phyloP scores from a whole-genome alignment of 2,888 invertebrate species.

The Gastracanthus pulcherrimus region DNA sequence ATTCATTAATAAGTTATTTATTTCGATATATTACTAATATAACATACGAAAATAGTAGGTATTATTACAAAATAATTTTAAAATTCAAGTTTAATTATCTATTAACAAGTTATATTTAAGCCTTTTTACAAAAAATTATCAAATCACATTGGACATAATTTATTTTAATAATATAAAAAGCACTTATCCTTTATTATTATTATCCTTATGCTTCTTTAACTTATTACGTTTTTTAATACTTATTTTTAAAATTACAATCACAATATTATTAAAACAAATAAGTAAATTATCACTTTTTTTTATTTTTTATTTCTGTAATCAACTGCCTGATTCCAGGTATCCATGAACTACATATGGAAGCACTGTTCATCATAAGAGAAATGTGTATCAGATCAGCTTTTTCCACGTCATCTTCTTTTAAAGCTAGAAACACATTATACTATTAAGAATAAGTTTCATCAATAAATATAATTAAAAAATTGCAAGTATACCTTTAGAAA shows the following conservation, averaged over 20 bases:
- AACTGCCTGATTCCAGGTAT: slow-evolving; percentile 83
- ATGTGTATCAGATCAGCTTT: slow-evolving; percentile 81
- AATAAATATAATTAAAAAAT: not conserved
- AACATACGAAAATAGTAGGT: too few relatives aligned
- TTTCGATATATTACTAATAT: too few relatives aligned
- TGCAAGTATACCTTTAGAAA: slow-evolving; percentile 79
- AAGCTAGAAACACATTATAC: slow-evolving; percentile 76
- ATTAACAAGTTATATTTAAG: not conserved
- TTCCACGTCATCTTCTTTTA: slow-evolving; percentile 77
- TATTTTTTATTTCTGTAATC: slow-evolving; percentile 75
- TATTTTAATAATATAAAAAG: not conserved
- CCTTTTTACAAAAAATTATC: not conserved
- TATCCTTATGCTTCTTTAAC: not conserved
- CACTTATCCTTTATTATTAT: not conserved
- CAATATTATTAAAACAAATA: not conserved
- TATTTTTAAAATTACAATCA: not conserved
- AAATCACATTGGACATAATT: not conserved
- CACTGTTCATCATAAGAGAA: slow-evolving; percentile 81
- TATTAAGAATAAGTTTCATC: slow-evolving; percentile 4
- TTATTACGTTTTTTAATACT: not conserved
- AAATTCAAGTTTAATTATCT: not conserved
- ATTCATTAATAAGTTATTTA: too few relatives aligned
- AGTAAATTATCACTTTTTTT: slow-evolving; percentile 44
- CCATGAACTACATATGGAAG: slow-evolving; percentile 81
- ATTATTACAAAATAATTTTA: not conserved